Percentiles rank a stretch among this genome's conserved stretches.
Conservation (phyloP, 2,888 invertebrate species). For the Sepioteuthis lessoniana region DNA sequence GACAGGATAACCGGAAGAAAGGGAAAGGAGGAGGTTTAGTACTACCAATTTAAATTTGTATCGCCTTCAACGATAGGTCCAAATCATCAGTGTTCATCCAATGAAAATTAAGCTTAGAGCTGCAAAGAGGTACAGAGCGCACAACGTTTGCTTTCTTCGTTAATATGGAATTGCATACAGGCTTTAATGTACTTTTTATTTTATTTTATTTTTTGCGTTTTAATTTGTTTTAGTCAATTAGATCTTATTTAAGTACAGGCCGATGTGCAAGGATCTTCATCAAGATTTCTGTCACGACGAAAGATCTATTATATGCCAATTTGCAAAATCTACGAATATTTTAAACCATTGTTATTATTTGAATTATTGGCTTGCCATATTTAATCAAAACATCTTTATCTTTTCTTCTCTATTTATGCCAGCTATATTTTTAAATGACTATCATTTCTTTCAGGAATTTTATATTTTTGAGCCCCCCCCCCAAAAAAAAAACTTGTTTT, state of each 20-base stretch:
- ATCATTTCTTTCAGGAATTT: no score
- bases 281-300: no score
- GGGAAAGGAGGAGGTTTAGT: neutral
- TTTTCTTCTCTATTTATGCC: no score
- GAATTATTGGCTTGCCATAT: no score
- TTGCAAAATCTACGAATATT: no score
- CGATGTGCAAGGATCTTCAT: no score
- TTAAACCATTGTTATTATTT: no score
- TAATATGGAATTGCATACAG: neutral
- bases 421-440: no score
- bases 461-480: no score
- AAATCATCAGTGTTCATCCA: neutral
- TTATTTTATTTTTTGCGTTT: neutral
- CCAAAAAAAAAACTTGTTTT: no score
- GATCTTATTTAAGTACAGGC: neutral
- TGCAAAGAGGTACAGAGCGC: neutral
- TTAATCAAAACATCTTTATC: no score
- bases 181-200: neutral
- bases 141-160: neutral
- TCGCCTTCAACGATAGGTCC: neutral
- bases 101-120: neutral
- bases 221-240: neutral
- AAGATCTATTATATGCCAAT: no score
- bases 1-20: conserved; percentile 46
- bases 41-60: conserved; percentile 18